Evolutionary conservation across 2,888 invertebrate genomes (phyloP).

Genomic region (Nysson spinosus): DNA sequence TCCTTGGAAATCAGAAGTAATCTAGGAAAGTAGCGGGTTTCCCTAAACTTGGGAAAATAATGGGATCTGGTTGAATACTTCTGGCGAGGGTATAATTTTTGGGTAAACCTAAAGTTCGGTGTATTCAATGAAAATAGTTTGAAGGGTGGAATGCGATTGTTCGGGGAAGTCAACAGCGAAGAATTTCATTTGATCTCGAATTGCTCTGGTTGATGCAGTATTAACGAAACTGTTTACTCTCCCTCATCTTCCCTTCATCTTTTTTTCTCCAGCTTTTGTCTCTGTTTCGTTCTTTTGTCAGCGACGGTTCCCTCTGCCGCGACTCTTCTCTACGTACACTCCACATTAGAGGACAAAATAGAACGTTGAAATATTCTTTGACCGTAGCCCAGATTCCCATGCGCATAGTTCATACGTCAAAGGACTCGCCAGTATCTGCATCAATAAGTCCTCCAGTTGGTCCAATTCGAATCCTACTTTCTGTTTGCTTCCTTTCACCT

Average conservation of each 20-base stretch:
- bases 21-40: too few relatives aligned
- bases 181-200: conserved; percentile 39
- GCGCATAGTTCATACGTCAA: conserved; percentile 10
- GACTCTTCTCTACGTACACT: not conserved
- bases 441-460: not conserved
- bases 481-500: not conserved
- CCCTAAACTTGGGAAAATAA: too few relatives aligned
- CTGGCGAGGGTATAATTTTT: not conserved
- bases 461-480: not conserved
- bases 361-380: conserved; percentile 21
- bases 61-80: not conserved
- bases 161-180: conserved; percentile 24
- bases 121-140: conserved; percentile 21
- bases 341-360: conserved; percentile 5
- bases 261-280: not conserved
- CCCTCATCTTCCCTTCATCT: not conserved
- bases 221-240: conserved; percentile 21
- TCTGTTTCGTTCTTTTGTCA: not conserved
- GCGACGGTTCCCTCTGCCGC: too few relatives aligned
- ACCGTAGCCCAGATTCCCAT: not conserved
- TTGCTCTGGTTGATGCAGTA: conserved; percentile 22
- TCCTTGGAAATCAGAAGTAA: too few relatives aligned
- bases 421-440: conserved; percentile 19
- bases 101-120: conserved; percentile 12
- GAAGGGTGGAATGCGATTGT: conserved; percentile 15